phyloP scores from a whole-genome alignment of 1,140 invertebrate genomes.

The Radopholus similis region DNA sequence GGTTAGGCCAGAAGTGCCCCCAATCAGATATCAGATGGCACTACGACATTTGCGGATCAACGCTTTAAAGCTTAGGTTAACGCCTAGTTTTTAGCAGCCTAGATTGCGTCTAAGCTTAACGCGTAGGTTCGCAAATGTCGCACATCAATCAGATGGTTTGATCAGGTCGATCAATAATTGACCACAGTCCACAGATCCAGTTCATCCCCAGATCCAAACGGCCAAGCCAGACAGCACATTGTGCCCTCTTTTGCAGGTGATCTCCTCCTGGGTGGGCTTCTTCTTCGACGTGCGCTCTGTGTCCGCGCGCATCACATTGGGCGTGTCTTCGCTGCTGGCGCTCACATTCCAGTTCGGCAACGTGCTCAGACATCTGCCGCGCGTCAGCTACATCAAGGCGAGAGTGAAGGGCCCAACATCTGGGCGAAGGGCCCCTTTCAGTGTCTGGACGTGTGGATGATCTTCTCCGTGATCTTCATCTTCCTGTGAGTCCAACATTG shows the following conservation, averaged over 20 bases:
- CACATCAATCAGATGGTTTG: too few relatives aligned
- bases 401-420: slow-evolving; percentile 6
- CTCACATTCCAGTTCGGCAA: slow-evolving; percentile 60
- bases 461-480: slow-evolving; percentile 55
- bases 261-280: slow-evolving; percentile 57
- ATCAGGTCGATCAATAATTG: too few relatives aligned
- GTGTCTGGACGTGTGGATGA: slow-evolving; percentile 60
- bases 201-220: too few relatives aligned
- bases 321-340: slow-evolving; percentile 53
- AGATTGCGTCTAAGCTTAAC: too few relatives aligned
- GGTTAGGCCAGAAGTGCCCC: too few relatives aligned
- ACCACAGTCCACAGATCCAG: too few relatives aligned
- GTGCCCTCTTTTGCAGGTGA: slow-evolving; percentile 32
- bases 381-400: slow-evolving; percentile 57
- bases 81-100: too few relatives aligned
- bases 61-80: too few relatives aligned
- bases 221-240: too few relatives aligned
- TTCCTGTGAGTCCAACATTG: slow-evolving; percentile 16
- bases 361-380: slow-evolving; percentile 54
- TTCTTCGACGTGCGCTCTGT: slow-evolving; percentile 59
- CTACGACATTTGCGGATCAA: too few relatives aligned
- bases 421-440: slow-evolving; percentile 51
- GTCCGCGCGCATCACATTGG: slow-evolving; percentile 58
- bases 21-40: too few relatives aligned
- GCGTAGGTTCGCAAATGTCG: too few relatives aligned